Evolutionary conservation across 2,888 invertebrate genomes (phyloP).

Genomic region (Pristionchus exspectatus): DNA sequence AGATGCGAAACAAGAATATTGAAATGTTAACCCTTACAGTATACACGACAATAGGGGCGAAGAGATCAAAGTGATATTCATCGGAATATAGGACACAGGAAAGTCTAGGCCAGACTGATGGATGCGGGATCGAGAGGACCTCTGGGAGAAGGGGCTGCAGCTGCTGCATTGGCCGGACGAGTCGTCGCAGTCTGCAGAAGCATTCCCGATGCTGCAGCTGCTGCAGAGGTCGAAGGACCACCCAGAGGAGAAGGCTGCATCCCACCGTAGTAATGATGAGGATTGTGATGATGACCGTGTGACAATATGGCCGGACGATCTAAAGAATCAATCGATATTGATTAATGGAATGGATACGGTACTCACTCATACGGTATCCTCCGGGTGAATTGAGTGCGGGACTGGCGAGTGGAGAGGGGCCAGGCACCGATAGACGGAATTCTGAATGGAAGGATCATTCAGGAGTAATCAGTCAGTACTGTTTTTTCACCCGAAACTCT

Average conservation of each 20-base stretch:
- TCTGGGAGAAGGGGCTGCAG: conserved; percentile 20
- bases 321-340: not conserved
- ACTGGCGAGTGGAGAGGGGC: not conserved
- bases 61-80: not conserved
- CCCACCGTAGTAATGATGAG: not conserved
- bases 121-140: conserved; percentile 52
- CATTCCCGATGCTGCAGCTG: not conserved
- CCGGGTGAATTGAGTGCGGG: not conserved
- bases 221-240: not conserved
- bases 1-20: not conserved
- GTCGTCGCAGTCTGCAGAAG: conserved; percentile 1
- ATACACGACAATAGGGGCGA: not conserved
- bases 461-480: not conserved
- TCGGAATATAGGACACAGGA: not conserved
- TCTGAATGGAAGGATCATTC: not conserved
- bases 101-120: conserved; percentile 32
- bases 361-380: conserved; percentile 16
- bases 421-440: not conserved
- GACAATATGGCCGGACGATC: not conserved
- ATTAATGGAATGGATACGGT: not conserved
- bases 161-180: conserved; percentile 5
- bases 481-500: not conserved
- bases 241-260: not conserved
- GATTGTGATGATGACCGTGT: not conserved
- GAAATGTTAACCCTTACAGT: not conserved